Conservation (phyloP, 1,140 invertebrate genomes). For the Bombus vancouverensis region DNA sequence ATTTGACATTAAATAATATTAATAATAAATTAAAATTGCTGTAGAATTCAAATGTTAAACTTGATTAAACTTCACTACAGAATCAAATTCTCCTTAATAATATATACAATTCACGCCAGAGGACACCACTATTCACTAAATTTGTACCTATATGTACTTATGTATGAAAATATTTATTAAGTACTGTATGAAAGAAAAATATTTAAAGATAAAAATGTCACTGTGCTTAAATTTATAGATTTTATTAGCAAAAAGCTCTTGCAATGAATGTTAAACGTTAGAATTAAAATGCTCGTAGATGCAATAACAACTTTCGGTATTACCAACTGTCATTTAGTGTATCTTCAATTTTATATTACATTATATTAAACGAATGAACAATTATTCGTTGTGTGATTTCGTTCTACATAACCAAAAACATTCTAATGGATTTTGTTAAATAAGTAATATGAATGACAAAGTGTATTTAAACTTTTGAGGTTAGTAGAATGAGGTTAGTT, state of each 20-base stretch:
- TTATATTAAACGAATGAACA: slow-evolving; percentile 11
- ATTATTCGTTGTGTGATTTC: background rate
- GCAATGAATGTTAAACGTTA: background rate
- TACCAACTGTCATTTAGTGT: background rate
- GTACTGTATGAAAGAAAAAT: background rate
- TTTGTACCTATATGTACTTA: background rate
- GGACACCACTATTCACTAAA: background rate
- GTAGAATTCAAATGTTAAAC: background rate
- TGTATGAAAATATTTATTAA: background rate
- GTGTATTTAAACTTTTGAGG: background rate
- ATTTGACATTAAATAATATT: background rate
- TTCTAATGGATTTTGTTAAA: background rate
- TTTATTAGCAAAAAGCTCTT: background rate
- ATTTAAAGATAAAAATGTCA: background rate
- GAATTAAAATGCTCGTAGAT: background rate
- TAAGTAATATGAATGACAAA: background rate
- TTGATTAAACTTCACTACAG: background rate
- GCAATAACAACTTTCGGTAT: background rate
- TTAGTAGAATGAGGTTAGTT: background rate
- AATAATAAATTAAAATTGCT: background rate
- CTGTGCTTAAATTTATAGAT: background rate
- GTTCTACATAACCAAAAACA: background rate
- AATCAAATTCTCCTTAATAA: background rate
- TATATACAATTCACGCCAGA: background rate
- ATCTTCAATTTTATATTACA: background rate